These are phyloP conservation scores for Hypomesus transpacificus DNA, from an alignment of 2,113 vertebrate species.

Conservation along the genomic window DNA sequence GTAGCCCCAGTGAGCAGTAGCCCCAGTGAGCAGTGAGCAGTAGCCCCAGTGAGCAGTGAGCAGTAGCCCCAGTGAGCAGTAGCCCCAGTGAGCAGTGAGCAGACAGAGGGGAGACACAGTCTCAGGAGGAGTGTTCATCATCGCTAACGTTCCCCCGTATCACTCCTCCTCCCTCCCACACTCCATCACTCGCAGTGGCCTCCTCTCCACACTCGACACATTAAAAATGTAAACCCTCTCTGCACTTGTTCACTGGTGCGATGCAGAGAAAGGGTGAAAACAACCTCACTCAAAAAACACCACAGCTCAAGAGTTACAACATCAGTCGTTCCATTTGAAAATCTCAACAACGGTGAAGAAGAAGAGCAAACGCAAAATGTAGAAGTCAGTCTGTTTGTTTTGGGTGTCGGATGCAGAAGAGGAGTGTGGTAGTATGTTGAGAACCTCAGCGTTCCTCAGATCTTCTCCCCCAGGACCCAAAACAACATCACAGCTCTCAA, in stretches of 20 bases:
- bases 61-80: not conserved
- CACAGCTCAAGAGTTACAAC: not conserved
- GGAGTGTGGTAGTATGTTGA: slow-evolving; percentile 6
- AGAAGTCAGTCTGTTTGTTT: slow-evolving; percentile 57
- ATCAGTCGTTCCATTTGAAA: not conserved
- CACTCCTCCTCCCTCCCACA: not conserved
- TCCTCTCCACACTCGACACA: slow-evolving; percentile 46
- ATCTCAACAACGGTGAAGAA: not conserved
- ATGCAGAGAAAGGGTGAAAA: slow-evolving; percentile 16
- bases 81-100: not conserved
- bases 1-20: not conserved
- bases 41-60: not conserved
- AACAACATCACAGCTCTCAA: too few species aligned
- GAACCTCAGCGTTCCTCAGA: not conserved
- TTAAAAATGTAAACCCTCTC: slow-evolving; percentile 59
- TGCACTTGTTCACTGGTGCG: slow-evolving; percentile 37
- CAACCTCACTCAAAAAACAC: slow-evolving; percentile 30
- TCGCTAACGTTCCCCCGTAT: not conserved
- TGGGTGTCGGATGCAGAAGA: slow-evolving; percentile 46
- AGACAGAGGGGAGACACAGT: not conserved
- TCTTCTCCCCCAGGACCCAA: too few species aligned
- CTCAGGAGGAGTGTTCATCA: not conserved
- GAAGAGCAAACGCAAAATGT: slow-evolving; percentile 28
- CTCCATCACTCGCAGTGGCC: not conserved
- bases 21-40: not conserved